These are phyloP conservation scores for Harlomillsia oculata DNA, from an alignment of 1,140 invertebrate species.

Conservation along the genomic window DNA sequence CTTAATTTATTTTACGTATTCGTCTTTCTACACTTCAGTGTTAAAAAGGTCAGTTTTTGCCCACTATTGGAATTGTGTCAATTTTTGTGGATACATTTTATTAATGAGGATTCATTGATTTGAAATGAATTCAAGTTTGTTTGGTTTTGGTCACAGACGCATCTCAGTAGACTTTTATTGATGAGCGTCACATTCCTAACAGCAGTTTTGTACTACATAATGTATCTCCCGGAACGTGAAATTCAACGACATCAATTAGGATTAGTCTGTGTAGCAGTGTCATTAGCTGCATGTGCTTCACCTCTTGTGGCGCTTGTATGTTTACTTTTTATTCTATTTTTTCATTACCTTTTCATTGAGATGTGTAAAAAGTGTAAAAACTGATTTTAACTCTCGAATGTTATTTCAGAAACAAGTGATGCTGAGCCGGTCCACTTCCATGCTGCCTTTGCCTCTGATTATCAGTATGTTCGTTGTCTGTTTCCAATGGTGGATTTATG, in stretches of 20 bases:
- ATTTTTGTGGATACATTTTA: too few species aligned
- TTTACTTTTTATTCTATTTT: background rate
- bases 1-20: conserved; percentile 55
- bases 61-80: too few species aligned
- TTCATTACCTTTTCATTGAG: background rate
- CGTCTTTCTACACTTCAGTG: conserved; percentile 53
- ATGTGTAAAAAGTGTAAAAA: background rate
- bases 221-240: conserved; percentile 19
- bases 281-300: conserved; percentile 65
- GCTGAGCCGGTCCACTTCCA: conserved; percentile 60
- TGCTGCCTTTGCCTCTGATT: conserved; percentile 67
- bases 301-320: conserved; percentile 60
- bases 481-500: conserved; percentile 64
- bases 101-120: too few species aligned
- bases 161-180: conserved; percentile 36
- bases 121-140: conserved; percentile 7
- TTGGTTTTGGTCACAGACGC: conserved; percentile 31
- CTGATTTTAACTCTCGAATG: too few species aligned
- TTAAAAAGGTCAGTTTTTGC: conserved; percentile 47
- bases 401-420: conserved; percentile 67
- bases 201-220: conserved; percentile 26
- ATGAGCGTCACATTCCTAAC: conserved; percentile 25
- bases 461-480: conserved; percentile 62
- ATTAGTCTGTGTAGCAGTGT: conserved; percentile 57
- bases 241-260: conserved; percentile 43